These are phyloP conservation scores for Tolmerus cingulatus DNA, from an alignment of 2,888 invertebrate genomes.

Conservation along the genomic window DNA sequence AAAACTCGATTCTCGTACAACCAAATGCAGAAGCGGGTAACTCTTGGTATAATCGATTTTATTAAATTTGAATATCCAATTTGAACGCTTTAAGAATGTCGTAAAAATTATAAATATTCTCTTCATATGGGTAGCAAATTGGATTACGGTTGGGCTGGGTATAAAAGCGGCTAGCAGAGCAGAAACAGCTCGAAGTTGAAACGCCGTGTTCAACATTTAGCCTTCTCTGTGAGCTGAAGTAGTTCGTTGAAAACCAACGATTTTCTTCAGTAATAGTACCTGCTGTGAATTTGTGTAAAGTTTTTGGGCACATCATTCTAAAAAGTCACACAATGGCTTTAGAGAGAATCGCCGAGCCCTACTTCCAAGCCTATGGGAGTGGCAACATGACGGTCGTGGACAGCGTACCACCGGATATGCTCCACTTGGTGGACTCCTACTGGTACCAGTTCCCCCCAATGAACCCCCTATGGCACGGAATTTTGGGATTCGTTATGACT, in stretches of 20 bases:
- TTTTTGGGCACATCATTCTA: background rate
- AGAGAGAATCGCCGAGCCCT: background rate
- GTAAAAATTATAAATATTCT: background rate
- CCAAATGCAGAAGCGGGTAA: background rate
- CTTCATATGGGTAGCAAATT: background rate
- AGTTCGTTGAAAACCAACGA: conserved; percentile 21
- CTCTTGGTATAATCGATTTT: conserved; percentile 2
- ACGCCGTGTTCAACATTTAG: background rate
- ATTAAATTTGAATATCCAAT: conserved; percentile 21
- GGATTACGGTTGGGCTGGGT: background rate
- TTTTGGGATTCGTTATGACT: conserved; percentile 81
- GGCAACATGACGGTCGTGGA: conserved; percentile 37
- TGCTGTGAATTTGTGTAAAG: conserved; percentile 12
- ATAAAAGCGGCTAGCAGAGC: background rate
- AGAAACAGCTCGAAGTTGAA: background rate
- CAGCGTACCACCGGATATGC: conserved; percentile 70
- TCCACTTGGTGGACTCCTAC: conserved; percentile 73
- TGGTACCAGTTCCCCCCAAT: conserved; percentile 91
- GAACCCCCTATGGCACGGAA: conserved; percentile 87
- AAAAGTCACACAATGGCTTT: conserved; percentile 17
- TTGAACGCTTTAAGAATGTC: background rate
- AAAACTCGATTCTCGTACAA: background rate
- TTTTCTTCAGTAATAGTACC: conserved; percentile 25
- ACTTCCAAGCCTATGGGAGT: conserved; percentile 23
- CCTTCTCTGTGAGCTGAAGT: conserved; percentile 18